Conservation (phyloP, 2,113 vertebrate genomes). For the Tetrao urogallus region DNA sequence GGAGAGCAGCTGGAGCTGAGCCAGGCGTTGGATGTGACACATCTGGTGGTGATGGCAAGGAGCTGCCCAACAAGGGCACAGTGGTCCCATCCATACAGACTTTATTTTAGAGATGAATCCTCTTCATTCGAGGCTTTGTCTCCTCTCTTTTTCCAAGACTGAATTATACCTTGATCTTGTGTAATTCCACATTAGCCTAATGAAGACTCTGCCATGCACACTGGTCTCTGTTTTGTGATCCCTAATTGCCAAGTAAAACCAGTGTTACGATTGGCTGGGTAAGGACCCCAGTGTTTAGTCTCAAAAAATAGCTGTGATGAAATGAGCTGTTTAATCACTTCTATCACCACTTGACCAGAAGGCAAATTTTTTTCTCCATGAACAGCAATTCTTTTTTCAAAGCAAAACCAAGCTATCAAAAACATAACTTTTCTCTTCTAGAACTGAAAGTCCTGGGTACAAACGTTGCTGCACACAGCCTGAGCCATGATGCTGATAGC, state of each 20-base stretch:
- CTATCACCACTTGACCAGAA: conserved; percentile 14
- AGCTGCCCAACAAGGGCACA: not conserved
- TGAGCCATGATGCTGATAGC: not conserved
- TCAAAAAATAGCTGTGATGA: not conserved
- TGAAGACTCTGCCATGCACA: not conserved
- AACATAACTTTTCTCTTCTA: not conserved
- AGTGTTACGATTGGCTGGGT: not conserved
- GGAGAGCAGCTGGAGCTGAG: not conserved
- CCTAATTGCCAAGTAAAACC: not conserved
- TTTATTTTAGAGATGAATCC: not conserved
- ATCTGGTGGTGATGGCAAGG: fast-evolving
- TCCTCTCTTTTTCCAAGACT: not conserved
- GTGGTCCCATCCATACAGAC: not conserved
- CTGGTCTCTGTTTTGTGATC: not conserved
- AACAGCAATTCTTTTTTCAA: conserved; percentile 19
- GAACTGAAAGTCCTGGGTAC: not conserved
- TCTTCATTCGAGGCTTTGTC: not conserved
- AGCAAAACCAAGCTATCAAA: not conserved
- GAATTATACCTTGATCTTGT: not conserved
- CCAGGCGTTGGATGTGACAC: not conserved
- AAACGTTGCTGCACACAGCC: conserved; percentile 1
- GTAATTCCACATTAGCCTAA: not conserved
- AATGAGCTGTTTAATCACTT: not conserved
- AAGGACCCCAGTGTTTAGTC: not conserved
- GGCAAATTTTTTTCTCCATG: conserved; percentile 41